A percentile compares a stretch with the other conserved stretches of the same genome.
phyloP scores from a whole-genome alignment of 2,797 vertebrate genomes.

The Balearica regulorum region DNA sequence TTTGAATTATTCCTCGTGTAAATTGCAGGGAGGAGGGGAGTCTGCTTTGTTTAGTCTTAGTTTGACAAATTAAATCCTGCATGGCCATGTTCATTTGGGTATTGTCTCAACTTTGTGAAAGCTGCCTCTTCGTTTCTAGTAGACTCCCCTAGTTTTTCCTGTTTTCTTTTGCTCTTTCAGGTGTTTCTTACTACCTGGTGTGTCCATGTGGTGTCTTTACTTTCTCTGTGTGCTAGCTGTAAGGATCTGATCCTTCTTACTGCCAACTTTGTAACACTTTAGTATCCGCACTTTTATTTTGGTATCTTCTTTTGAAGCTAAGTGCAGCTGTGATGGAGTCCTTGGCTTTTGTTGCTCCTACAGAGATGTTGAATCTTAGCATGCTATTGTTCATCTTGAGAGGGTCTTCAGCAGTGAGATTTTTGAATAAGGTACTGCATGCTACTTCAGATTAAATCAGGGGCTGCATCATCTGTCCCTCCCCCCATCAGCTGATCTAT shows the following conservation, averaged over 20 bases:
- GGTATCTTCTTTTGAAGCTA: not conserved
- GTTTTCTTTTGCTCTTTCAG: not conserved
- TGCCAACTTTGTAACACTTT: not conserved
- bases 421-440: not conserved
- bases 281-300: not conserved
- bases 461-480: not conserved
- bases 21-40: rapidly evolving
- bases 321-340: not conserved
- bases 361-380: not conserved
- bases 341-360: not conserved
- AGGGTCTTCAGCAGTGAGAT: not conserved
- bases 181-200: not conserved
- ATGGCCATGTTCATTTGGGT: not conserved
- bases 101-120: not conserved
- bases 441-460: not conserved
- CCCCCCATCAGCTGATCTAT: not conserved
- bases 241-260: not conserved
- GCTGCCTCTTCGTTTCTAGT: not conserved
- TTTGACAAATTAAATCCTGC: not conserved
- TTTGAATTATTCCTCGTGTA: not conserved
- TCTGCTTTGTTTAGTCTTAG: not conserved
- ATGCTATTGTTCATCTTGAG: not conserved
- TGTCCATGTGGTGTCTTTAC: not conserved
- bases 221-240: not conserved
- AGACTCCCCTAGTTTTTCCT: not conserved